Conservation (phyloP, 2,113 vertebrate genomes). For the Electrona antarctica region DNA sequence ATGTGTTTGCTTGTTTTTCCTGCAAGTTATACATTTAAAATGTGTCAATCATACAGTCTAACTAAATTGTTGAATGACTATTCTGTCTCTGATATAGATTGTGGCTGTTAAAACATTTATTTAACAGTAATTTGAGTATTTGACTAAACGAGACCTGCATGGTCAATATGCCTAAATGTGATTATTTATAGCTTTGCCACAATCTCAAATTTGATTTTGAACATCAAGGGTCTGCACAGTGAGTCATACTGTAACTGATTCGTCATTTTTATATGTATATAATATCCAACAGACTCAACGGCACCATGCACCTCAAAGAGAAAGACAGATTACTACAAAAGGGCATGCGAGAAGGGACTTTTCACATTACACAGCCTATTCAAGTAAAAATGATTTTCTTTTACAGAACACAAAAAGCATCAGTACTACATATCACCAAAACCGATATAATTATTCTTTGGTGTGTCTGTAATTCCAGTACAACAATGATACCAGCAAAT, state of each 20-base stretch:
- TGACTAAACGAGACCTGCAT: conserved; percentile 55
- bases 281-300: conserved; percentile 72
- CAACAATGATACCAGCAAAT: conserved; percentile 88
- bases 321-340: conserved; percentile 78
- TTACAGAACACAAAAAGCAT: conserved; percentile 86
- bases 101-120: conserved; percentile 2
- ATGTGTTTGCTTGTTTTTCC: conserved; percentile 9
- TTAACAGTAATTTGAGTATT: conserved; percentile 50
- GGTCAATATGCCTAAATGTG: conserved; percentile 20
- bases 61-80: not conserved
- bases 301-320: conserved; percentile 92
- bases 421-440: conserved; percentile 89
- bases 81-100: not conserved
- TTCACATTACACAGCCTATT: conserved; percentile 89
- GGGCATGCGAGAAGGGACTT: conserved; percentile 88
- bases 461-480: conserved; percentile 92
- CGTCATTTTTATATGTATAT: conserved; percentile 45
- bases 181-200: conserved; percentile 70
- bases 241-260: conserved; percentile 58
- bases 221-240: conserved; percentile 78
- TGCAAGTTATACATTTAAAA: not conserved
- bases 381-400: conserved; percentile 88
- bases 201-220: conserved; percentile 68
- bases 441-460: conserved; percentile 95
- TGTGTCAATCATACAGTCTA: not conserved